Percentiles rank a stretch among this genome's conserved stretches.
Evolutionary conservation across 1,140 invertebrate species (phyloP).

Genomic region (Pachypeltis micranthus): DNA sequence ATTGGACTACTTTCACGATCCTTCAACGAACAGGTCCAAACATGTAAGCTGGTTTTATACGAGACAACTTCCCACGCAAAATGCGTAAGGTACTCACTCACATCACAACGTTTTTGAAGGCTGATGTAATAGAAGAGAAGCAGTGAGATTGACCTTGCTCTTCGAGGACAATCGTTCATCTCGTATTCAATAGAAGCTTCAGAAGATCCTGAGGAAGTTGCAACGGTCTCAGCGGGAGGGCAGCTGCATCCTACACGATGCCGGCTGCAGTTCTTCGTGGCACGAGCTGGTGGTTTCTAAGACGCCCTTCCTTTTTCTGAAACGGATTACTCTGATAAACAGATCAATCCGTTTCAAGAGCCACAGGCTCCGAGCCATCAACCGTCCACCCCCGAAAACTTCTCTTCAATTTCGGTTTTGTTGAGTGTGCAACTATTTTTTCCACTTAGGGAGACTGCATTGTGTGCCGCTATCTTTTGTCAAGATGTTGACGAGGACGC

Average conservation of each 20-base stretch:
- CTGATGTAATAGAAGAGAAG: too few relatives aligned
- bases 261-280: not conserved
- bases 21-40: too few relatives aligned
- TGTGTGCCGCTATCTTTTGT: not conserved
- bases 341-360: conserved; percentile 7
- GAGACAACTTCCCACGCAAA: too few relatives aligned
- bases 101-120: too few relatives aligned
- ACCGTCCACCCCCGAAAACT: not conserved
- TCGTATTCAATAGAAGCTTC: too few relatives aligned
- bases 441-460: too few relatives aligned
- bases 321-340: not conserved
- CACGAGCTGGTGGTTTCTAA: not conserved
- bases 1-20: too few relatives aligned
- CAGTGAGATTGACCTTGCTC: too few relatives aligned
- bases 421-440: not conserved
- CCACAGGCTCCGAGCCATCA: not conserved
- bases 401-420: not conserved
- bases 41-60: too few relatives aligned
- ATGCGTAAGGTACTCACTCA: too few relatives aligned
- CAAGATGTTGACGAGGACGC: not conserved
- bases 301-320: not conserved
- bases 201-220: too few relatives aligned
- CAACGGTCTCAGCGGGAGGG: conserved; percentile 5
- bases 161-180: too few relatives aligned
- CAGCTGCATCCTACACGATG: not conserved